Conservation (phyloP, 2,113 vertebrate genomes). For the Oreochromis aureus region DNA sequence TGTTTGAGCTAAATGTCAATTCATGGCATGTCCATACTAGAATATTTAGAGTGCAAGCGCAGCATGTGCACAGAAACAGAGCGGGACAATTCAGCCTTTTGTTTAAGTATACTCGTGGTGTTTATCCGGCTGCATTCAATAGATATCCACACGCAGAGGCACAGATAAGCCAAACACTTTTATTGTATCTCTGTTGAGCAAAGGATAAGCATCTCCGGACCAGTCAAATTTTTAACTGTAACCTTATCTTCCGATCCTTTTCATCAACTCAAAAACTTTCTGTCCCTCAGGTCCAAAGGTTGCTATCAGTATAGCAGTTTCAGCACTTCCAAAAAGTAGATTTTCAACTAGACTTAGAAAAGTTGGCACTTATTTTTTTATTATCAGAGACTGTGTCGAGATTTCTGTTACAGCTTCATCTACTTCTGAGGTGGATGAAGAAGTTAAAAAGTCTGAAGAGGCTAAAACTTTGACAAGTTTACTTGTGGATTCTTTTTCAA, state of each 20-base stretch:
- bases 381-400: neutral
- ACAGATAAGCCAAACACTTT: neutral
- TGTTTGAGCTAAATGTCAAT: conserved; percentile 8
- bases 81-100: neutral
- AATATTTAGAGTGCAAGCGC: conserved; percentile 13
- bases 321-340: neutral
- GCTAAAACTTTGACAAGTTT: neutral
- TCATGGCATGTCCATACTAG: neutral
- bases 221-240: neutral
- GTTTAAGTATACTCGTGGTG: neutral
- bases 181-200: neutral
- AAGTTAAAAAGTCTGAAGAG: neutral
- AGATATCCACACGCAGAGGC: neutral
- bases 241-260: neutral
- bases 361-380: neutral
- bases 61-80: neutral
- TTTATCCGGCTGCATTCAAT: neutral
- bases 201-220: neutral
- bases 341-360: neutral
- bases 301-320: neutral
- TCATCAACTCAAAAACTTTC: neutral
- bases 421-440: neutral
- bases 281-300: neutral
- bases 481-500: neutral
- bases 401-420: neutral